phyloP scores from a whole-genome alignment of 2,888 invertebrate genomes.

The Patella pellucida region DNA sequence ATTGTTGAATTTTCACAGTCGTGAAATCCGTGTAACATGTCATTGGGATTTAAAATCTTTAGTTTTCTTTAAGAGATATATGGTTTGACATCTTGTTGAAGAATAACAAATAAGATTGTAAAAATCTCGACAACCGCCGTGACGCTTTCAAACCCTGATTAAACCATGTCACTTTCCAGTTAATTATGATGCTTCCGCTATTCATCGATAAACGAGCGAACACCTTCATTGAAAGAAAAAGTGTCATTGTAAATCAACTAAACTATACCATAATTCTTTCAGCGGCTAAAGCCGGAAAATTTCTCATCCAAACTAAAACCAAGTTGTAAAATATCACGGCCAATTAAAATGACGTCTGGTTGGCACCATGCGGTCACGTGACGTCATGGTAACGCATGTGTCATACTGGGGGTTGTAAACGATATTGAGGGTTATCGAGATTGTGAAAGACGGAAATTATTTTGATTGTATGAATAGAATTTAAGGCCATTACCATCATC shows the following conservation, averaged over 20 bases:
- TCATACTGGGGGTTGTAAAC: neutral
- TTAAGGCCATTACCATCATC: neutral
- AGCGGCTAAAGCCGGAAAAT: neutral
- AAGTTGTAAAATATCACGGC: neutral
- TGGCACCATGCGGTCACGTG: neutral
- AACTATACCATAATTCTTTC: conserved; percentile 2
- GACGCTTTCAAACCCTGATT: too few species aligned
- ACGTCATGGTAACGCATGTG: neutral
- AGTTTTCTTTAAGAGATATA: neutral
- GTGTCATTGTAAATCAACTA: too few species aligned
- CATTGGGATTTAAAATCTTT: too few species aligned
- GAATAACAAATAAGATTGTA: neutral
- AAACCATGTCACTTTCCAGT: too few species aligned
- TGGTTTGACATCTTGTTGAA: neutral
- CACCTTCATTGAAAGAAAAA: too few species aligned
- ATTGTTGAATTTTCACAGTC: neutral
- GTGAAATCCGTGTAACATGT: neutral
- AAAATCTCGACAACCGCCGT: neutral
- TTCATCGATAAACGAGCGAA: too few species aligned
- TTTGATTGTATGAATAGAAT: neutral
- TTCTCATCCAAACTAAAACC: neutral
- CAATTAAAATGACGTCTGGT: neutral
- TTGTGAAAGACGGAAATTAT: neutral
- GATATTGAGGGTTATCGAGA: neutral
- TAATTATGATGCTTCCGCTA: too few species aligned